A percentile compares a stretch with the other conserved stretches of the same genome.
Evolutionary conservation across 2,797 vertebrate genomes (phyloP).

Genomic region (Halcyon chelicuti): DNA sequence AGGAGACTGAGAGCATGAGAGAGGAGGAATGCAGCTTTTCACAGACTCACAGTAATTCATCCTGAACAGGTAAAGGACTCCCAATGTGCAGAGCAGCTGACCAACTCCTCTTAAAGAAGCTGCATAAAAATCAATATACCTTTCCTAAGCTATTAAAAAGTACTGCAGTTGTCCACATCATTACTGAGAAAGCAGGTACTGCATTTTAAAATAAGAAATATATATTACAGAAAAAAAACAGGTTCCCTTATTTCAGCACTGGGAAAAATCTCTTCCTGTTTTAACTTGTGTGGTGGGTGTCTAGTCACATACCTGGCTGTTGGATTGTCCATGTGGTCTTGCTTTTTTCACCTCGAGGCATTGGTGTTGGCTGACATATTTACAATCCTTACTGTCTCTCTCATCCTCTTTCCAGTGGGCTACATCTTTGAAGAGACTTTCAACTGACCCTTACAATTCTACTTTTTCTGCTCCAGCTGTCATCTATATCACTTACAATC

Average conservation of each 20-base stretch:
- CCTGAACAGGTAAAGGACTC: slow-evolving; percentile 10
- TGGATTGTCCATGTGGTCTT: neutral
- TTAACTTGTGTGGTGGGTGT: neutral
- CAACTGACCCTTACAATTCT: neutral
- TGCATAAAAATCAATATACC: slow-evolving; percentile 27
- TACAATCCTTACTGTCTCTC: neutral
- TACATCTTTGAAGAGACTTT: neutral
- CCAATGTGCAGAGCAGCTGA: neutral
- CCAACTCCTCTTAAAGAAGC: neutral
- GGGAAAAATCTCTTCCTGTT: neutral
- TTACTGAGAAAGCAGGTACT: neutral
- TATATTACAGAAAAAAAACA: neutral
- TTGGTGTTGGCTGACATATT: neutral
- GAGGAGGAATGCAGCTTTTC: neutral
- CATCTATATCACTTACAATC: neutral
- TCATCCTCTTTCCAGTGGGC: neutral
- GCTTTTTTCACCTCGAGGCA: neutral
- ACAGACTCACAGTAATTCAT: neutral
- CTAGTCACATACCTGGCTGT: neutral
- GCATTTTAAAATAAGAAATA: slow-evolving; percentile 17
- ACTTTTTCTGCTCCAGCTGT: neutral
- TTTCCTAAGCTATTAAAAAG: slow-evolving; percentile 33
- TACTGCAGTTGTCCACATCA: neutral
- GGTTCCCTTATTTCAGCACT: neutral
- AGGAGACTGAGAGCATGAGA: neutral